phyloP scores from a whole-genome alignment of 2,797 vertebrate genomes.

The Acropternis orthonyx region DNA sequence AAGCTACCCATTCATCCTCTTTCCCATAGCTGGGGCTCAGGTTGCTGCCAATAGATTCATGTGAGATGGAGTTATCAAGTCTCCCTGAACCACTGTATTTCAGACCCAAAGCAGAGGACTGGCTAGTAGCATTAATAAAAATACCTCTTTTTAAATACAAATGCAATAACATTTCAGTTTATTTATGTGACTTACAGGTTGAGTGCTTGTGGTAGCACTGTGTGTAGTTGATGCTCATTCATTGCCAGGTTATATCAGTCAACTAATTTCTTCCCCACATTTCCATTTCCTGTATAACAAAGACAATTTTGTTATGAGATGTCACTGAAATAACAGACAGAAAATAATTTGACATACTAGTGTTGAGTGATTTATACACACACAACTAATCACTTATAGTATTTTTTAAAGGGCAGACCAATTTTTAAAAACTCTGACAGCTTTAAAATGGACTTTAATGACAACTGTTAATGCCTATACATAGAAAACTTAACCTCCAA shows the following conservation, averaged over 20 bases:
- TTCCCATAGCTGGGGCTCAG: neutral
- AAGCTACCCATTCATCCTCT: neutral
- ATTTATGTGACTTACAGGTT: neutral
- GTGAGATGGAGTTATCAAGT: neutral
- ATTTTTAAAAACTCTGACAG: neutral
- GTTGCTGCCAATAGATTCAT: neutral
- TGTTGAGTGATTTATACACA: neutral
- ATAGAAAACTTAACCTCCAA: neutral
- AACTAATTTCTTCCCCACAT: neutral
- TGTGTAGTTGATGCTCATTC: neutral
- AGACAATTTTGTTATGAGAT: slow-evolving; percentile 17
- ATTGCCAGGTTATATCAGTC: neutral
- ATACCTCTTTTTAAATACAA: neutral
- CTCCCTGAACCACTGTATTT: neutral
- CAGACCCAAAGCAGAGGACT: neutral
- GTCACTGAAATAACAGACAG: neutral
- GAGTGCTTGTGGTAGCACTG: neutral
- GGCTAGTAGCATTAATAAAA: neutral
- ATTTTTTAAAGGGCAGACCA: neutral
- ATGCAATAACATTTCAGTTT: neutral
- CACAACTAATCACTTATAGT: neutral
- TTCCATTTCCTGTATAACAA: neutral
- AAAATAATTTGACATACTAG: neutral
- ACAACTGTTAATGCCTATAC: neutral
- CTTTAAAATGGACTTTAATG: neutral